Conservation (phyloP, 1,140 invertebrate species). For the Drosophila pruinosa region DNA sequence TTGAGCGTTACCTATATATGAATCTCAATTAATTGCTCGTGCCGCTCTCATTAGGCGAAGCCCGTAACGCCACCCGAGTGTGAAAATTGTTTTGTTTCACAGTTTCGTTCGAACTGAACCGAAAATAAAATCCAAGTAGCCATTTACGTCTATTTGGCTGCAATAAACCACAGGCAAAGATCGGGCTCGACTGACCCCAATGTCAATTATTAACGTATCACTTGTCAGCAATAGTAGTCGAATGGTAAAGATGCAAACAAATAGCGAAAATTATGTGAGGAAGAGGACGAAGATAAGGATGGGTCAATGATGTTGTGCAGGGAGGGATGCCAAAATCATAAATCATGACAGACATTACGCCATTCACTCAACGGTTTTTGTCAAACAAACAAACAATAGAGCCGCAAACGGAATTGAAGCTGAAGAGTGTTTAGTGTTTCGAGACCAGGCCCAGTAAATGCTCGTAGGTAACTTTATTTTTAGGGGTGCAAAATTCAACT, state of each 20-base stretch:
- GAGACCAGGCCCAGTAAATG: slow-evolving; percentile 21
- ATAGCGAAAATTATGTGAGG: slow-evolving; percentile 72
- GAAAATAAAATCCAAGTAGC: slow-evolving; percentile 6
- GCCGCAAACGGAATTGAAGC: slow-evolving; percentile 21
- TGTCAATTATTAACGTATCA: slow-evolving; percentile 83
- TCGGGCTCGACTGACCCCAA: slow-evolving; percentile 66
- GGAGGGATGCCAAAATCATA: slow-evolving; percentile 72
- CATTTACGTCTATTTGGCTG: slow-evolving; percentile 47
- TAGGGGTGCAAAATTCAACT: slow-evolving; percentile 60
- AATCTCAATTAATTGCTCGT: slow-evolving; percentile 16
- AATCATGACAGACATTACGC: slow-evolving; percentile 67
- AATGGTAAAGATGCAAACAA: slow-evolving; percentile 70
- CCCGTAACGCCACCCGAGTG: slow-evolving; percentile 56
- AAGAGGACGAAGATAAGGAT: slow-evolving; percentile 23
- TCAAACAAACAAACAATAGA: slow-evolving; percentile 76
- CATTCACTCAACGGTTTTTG: slow-evolving; percentile 80
- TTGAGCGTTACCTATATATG: background rate
- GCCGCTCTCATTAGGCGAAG: slow-evolving; percentile 45
- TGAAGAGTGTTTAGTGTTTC: slow-evolving; percentile 9
- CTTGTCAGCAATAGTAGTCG: slow-evolving; percentile 61
- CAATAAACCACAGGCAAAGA: slow-evolving; percentile 61
- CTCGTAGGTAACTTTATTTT: slow-evolving; percentile 60
- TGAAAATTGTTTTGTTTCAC: slow-evolving; percentile 69
- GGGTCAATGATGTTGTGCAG: slow-evolving; percentile 37
- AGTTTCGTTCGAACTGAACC: slow-evolving; percentile 2